phyloP scores from a whole-genome alignment of 1,140 invertebrate genomes.

The Zaprionus kolodkinae region DNA sequence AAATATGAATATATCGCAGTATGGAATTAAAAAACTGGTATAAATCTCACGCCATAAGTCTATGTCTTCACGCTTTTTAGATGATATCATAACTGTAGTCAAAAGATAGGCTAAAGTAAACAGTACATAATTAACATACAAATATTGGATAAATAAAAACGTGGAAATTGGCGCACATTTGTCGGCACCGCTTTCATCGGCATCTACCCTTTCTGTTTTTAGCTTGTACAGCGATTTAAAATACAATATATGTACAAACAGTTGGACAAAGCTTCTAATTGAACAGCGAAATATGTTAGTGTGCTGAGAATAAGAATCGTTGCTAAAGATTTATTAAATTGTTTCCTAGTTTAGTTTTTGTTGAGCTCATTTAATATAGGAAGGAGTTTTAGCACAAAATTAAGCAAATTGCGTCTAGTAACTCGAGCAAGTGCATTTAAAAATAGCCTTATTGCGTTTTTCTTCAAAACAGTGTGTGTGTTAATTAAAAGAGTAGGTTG shows the following conservation, averaged over 20 bases:
- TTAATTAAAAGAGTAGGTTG: conserved; percentile 38
- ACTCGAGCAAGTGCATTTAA: conserved; percentile 16
- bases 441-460: conserved; percentile 27
- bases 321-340: not conserved
- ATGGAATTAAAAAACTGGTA: conserved; percentile 7
- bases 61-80: conserved; percentile 12
- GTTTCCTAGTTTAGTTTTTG: not conserved
- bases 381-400: not conserved
- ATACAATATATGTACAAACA: not conserved
- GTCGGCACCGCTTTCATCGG: conserved; percentile 66
- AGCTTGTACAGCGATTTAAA: not conserved
- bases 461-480: conserved; percentile 20
- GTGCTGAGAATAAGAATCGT: not conserved
- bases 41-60: conserved; percentile 12
- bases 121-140: conserved; percentile 57
- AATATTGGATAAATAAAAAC: conserved; percentile 76
- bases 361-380: not conserved
- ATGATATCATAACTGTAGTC: conserved; percentile 32
- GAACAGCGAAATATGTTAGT: not conserved
- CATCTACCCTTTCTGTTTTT: conserved; percentile 10
- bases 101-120: conserved; percentile 47
- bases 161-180: conserved; percentile 56
- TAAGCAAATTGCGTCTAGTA: not conserved
- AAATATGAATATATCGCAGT: not conserved
- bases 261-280: not conserved